Evolutionary conservation across 1,140 invertebrate genomes (phyloP), one percentile per base, ranked within the genome.

Genomic region (Drosophila sulfurigaster): DNA sequence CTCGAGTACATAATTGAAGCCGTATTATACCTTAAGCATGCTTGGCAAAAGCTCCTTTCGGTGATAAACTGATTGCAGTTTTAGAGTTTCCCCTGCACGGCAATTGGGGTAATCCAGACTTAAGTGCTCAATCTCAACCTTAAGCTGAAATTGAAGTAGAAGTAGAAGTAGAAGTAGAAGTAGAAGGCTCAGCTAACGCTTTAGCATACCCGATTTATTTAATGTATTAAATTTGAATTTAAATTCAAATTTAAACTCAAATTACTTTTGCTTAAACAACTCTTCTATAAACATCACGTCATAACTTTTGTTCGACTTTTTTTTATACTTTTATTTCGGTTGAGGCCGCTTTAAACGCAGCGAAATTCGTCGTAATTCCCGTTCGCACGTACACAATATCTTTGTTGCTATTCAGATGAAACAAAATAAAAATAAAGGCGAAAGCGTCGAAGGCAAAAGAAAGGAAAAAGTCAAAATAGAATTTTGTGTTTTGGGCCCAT

Each of bases 401-500:
- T 66, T 45, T 65, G 32, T 65, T 65, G 32, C 54, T 65, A 52
- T 65, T 54, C 32, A 30, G 28, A 28, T 28, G 28, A 5, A 49
- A 38, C 35, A 49, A 20, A 48, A 48, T 20, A 20, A 20, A 20
- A 48, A 7, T 10, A 6, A 20, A 2, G 35, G 35, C 20, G 20
- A 25, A 25, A 25, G 20, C 20, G 20, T 25, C 3, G 35, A 7
- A 7, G 35, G 35, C 1, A 8, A 51, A 64, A 25, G 20, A 60
- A 51, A 64, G 13, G 20, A 60, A 64, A 52, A 71, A 64, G 63
- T 67, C 71, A 43, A 70, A 75, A 75, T 74, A 60, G 49, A 74
- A 59, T 56, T 74, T 60, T 49, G 8, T 48, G 30, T 56, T 25
- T 25, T 59, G 10, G 59, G 30, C 72, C 49, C 38, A 73, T 57